Conservation (phyloP, 1,140 invertebrate species). For the Ips typographus region DNA sequence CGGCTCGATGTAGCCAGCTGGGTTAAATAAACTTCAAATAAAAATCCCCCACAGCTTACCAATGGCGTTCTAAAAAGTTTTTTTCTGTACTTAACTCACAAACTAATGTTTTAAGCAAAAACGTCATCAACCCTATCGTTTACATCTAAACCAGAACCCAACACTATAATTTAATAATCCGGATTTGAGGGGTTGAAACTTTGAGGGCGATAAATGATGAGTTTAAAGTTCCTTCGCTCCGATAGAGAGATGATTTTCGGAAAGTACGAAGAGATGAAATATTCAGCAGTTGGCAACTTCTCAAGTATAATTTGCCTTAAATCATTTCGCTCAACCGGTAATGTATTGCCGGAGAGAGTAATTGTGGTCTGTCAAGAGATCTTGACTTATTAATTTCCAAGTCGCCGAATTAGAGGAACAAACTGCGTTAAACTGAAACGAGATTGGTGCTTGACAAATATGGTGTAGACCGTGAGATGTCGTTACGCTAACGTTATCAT, state of each 20-base stretch:
- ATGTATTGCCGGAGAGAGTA: background rate
- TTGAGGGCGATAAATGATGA: slow-evolving; percentile 14
- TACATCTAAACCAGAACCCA: background rate
- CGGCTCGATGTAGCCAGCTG: slow-evolving; percentile 17
- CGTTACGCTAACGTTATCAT: slow-evolving; percentile 20
- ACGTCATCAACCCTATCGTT: background rate
- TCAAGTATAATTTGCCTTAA: slow-evolving; percentile 8
- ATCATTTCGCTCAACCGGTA: background rate
- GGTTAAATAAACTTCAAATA: slow-evolving; percentile 22
- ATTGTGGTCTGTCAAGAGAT: background rate
- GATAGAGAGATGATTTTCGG: background rate
- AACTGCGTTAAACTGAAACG: slow-evolving; percentile 3
- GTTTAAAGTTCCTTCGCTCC: slow-evolving; percentile 2
- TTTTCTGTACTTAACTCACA: background rate
- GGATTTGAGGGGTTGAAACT: slow-evolving; percentile 10
- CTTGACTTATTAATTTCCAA: background rate
- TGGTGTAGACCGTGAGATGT: slow-evolving; percentile 19
- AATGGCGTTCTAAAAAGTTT: background rate
- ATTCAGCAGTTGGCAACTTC: slow-evolving; percentile 7
- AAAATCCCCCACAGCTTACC: background rate
- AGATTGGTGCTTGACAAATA: slow-evolving; percentile 23
- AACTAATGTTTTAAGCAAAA: too few relatives aligned
- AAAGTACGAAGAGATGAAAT: slow-evolving; percentile 5
- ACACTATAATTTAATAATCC: slow-evolving; percentile 14
- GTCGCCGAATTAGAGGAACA: background rate